Base-by-base conservation (phyloP, 2,888 invertebrate species). In the Agriopis marginaria region DNA sequence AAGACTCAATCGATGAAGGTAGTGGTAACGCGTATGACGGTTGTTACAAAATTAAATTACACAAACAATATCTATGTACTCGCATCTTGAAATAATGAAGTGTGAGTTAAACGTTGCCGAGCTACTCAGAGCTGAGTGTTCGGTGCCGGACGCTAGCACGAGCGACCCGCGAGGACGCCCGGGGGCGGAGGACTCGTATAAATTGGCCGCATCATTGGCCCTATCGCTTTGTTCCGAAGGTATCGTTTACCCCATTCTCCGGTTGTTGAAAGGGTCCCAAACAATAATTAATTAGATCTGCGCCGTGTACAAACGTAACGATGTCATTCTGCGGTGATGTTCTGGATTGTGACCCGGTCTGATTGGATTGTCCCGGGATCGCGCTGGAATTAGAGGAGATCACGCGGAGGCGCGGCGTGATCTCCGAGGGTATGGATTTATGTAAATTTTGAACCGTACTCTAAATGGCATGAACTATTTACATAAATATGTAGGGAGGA, bases 271-370 rank as follows among this genome's bases (percentile, higher is more conserved):
- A 72, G 74, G 32, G 74, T 74, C 78, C 80, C 81, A 79, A 79
- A 85, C 82, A 86, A 86, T 86, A 86, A 87, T 86, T 86, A 86
- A 86, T 87, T 82, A 81, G 82, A 82, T 82, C 83, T 78, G 72
- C 69, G 64, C 54, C 74, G 66, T 73, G 75, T 73, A 75, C 72
- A 72, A 70, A 76, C 75, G 78, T 77, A 78, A 80, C 76, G 79
- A 79, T 71, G 79, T 77, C 81, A 78, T 79, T 79, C 63, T 73
- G 75, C 56, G 71, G 68, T 69, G 67, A 70, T 68, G 73, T 73
- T 67, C 60, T 70, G 69, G 72, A 74, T 71, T 65, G 73, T 71
- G 70, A 64, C 73, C 75, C 72, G 70, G 74, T 63, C 77, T 82
- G 82, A 85, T 86, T 86, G 84, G 84, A 79, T 85, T 74, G 79